phyloP scores from a whole-genome alignment of 2,113 vertebrate genomes.

The Sebastes schlegelii region DNA sequence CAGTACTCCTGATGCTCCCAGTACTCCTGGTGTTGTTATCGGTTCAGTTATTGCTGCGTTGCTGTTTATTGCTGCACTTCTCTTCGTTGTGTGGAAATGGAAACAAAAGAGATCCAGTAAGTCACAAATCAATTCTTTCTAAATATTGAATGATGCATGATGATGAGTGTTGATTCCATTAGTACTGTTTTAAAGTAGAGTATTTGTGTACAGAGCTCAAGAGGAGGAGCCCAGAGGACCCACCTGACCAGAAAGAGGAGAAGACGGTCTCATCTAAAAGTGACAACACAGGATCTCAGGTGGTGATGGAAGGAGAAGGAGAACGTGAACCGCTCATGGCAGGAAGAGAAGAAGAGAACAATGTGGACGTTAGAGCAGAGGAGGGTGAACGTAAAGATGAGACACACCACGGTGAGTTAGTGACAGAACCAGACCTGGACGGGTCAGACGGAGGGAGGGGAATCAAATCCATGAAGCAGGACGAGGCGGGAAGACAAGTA shows the following conservation, averaged over 20 bases:
- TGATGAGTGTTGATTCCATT: neutral
- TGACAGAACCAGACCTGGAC: neutral
- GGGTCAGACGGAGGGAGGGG: no score
- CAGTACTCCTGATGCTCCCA: no score
- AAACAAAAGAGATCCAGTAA: neutral
- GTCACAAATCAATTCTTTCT: neutral
- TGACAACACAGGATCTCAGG: neutral
- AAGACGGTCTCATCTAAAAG: neutral
- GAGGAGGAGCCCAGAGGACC: neutral
- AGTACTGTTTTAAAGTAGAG: neutral
- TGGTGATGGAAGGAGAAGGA: neutral
- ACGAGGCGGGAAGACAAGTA: neutral
- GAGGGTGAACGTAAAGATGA: neutral
- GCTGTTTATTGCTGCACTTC: neutral
- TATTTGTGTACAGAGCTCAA: neutral
- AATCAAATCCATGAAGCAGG: no score
- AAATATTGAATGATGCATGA: neutral
- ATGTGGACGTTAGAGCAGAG: neutral
- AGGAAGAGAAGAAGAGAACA: neutral
- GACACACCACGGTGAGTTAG: no score
- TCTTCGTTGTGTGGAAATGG: slow-evolving; percentile 13
- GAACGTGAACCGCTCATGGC: neutral
- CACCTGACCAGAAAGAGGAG: neutral
- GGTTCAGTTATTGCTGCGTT: neutral
- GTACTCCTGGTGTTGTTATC: neutral